These are phyloP conservation scores for Octopus bimaculoides DNA, from an alignment of 1,140 invertebrate genomes.

Conservation along the genomic window DNA sequence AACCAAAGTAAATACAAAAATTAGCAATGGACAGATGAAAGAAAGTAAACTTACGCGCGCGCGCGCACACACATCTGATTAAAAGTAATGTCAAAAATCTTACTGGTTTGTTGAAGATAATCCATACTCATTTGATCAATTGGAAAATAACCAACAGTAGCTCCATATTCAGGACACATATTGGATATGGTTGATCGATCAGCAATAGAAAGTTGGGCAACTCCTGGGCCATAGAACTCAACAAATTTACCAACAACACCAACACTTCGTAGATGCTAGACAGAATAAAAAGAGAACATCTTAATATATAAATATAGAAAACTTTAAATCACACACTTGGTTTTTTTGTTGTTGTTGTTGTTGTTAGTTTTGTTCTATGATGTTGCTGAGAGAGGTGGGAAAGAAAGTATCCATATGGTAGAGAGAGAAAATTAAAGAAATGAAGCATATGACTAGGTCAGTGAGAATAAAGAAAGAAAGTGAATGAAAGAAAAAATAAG, in stretches of 20 bases:
- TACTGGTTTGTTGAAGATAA: constrained; percentile 89
- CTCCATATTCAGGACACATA: constrained; percentile 95
- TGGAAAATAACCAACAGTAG: constrained; percentile 94
- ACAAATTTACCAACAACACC: constrained; percentile 99
- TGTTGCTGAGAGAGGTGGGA: too few species aligned
- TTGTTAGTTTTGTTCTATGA: too few species aligned
- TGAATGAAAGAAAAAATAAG: too few species aligned
- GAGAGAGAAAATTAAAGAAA: not conserved
- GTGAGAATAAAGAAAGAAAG: too few species aligned
- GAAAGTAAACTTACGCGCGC: too few species aligned
- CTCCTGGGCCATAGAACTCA: constrained; percentile 95
- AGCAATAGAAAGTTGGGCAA: constrained; percentile 85
- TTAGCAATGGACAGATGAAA: too few species aligned
- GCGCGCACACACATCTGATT: not conserved
- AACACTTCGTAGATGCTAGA: constrained; percentile 81
- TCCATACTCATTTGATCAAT: constrained; percentile 82
- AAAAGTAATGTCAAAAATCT: constrained; percentile 26
- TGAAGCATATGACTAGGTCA: too few species aligned
- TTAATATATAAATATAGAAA: not conserved
- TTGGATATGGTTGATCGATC: constrained; percentile 79
- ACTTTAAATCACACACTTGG: not conserved
- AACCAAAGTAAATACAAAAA: too few species aligned
- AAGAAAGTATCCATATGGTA: not conserved
- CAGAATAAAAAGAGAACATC: constrained; percentile 18
- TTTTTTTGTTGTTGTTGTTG: not conserved